Evolutionary conservation across 2,797 vertebrate genomes (phyloP).

Genomic region (Diplodus sargus): DNA sequence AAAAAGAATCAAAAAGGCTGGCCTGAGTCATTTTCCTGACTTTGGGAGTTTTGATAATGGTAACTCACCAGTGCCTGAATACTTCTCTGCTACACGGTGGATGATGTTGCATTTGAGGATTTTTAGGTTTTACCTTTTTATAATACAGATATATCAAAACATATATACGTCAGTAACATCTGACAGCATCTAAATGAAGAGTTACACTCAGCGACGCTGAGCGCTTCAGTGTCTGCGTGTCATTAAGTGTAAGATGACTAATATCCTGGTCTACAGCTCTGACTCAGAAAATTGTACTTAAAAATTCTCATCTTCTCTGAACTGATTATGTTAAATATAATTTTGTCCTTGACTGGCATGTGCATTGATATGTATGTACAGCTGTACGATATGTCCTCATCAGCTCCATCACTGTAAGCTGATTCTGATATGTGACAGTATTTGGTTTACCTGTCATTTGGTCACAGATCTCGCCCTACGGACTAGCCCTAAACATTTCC

Average conservation of each 20-base stretch:
- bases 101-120: slow-evolving; percentile 69
- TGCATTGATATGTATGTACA: slow-evolving; percentile 73
- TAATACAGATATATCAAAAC: slow-evolving; percentile 68
- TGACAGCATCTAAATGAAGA: slow-evolving; percentile 65
- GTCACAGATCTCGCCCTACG: slow-evolving; percentile 49
- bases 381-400: slow-evolving; percentile 64
- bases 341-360: slow-evolving; percentile 72
- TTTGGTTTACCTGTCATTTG: slow-evolving; percentile 67
- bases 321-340: slow-evolving; percentile 66
- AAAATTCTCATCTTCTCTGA: slow-evolving; percentile 49
- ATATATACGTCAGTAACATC: slow-evolving; percentile 65
- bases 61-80: slow-evolving; percentile 85
- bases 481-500: slow-evolving; percentile 56
- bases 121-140: slow-evolving; percentile 71
- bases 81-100: slow-evolving; percentile 71
- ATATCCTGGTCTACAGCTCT: slow-evolving; percentile 50
- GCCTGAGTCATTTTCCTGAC: slow-evolving; percentile 83
- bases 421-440: slow-evolving; percentile 73
- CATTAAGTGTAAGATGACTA: slow-evolving; percentile 58
- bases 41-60: slow-evolving; percentile 78
- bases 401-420: slow-evolving; percentile 64
- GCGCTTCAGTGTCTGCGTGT: slow-evolving; percentile 43
- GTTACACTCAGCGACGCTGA: slow-evolving; percentile 32
- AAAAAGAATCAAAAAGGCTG: slow-evolving; percentile 76
- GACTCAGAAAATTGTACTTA: slow-evolving; percentile 65